A percentile compares a stretch with the other conserved stretches of the same genome.
Evolutionary conservation across 2,888 invertebrate genomes (phyloP).

Genomic region (Dolichopus griseipennis): DNA sequence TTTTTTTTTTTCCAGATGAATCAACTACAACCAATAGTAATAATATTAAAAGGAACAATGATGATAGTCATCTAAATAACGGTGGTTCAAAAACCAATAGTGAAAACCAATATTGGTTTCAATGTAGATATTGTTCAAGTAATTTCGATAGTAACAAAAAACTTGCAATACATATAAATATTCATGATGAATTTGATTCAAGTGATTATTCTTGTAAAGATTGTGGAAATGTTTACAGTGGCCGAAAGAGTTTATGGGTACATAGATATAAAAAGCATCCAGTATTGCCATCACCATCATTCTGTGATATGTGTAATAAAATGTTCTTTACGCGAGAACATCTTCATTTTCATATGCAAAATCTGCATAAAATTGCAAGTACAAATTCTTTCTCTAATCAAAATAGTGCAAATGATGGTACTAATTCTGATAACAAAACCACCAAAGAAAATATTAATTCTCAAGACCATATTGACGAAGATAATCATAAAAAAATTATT

Average conservation of each 20-base stretch:
- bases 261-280: constrained; percentile 45
- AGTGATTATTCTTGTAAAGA: constrained; percentile 44
- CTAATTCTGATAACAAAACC: constrained; percentile 25
- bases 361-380: constrained; percentile 16
- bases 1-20: constrained; percentile 11
- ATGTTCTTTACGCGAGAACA: constrained; percentile 41
- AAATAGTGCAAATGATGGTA: constrained; percentile 35
- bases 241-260: constrained; percentile 43
- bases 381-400: constrained; percentile 17
- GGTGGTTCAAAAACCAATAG: constrained; percentile 12
- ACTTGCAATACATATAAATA: constrained; percentile 42
- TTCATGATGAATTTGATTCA: constrained; percentile 42
- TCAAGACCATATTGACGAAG: constrained; percentile 25
- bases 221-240: constrained; percentile 43
- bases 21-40: constrained; percentile 18
- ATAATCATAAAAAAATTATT: constrained; percentile 17
- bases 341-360: constrained; percentile 37
- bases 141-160: constrained; percentile 43
- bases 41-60: constrained; percentile 20
- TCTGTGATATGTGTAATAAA: constrained; percentile 41
- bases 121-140: constrained; percentile 43
- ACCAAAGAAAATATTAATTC: neutral
- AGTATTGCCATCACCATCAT: constrained; percentile 39
- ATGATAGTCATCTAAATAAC: constrained; percentile 3
- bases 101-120: constrained; percentile 38